Percentiles rank a stretch among this genome's conserved stretches.
Conservation (phyloP, 2,797 vertebrate species). For the Hyperoplus lanceolatus region DNA sequence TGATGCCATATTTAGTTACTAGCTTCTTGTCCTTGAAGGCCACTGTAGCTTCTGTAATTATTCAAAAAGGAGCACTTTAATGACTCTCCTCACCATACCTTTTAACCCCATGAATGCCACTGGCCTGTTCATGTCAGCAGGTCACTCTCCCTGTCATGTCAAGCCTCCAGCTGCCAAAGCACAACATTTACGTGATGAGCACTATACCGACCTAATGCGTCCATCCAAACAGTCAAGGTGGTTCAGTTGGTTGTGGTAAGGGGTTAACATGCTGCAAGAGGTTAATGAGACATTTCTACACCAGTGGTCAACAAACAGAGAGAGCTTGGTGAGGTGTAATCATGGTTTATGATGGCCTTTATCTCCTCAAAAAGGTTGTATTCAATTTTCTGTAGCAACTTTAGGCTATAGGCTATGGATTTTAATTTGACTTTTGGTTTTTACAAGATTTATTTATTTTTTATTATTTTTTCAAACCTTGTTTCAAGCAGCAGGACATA, state of each 20-base stretch:
- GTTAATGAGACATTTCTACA: background rate
- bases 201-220: constrained; percentile 9
- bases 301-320: background rate
- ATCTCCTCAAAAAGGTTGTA: too few relatives aligned
- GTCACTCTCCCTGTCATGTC: background rate
- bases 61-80: too few relatives aligned
- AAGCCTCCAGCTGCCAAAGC: constrained; percentile 16
- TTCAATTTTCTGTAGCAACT: too few relatives aligned
- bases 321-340: background rate
- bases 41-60: too few relatives aligned
- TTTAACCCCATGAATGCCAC: constrained; percentile 8
- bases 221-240: background rate
- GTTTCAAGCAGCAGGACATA: too few relatives aligned
- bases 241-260: constrained; percentile 1
- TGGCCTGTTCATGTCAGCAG: constrained; percentile 3
- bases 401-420: too few relatives aligned
- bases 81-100: background rate
- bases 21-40: too few relatives aligned
- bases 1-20: too few relatives aligned
- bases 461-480: too few relatives aligned
- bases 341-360: background rate
- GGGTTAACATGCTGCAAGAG: constrained; percentile 18
- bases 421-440: too few relatives aligned
- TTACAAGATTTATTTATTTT: too few relatives aligned
- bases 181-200: constrained; percentile 17